Percentiles rank a stretch among this genome's conserved stretches.
These are phyloP conservation scores for Netelia virgata DNA, from an alignment of 2,888 invertebrate species.

Conservation along the genomic window DNA sequence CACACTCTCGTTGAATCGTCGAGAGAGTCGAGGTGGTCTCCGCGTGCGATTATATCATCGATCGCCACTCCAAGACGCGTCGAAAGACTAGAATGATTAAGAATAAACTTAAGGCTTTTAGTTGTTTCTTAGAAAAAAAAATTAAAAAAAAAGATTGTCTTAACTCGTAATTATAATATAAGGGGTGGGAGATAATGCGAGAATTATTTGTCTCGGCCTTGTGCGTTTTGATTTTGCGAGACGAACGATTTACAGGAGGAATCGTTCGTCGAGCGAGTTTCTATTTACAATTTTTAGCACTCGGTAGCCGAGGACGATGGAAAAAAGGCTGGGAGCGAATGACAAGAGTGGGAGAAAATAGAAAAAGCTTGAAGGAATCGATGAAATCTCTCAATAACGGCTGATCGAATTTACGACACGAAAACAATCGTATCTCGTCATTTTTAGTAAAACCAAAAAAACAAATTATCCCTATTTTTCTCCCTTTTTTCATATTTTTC, in stretches of 20 bases:
- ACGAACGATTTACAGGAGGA: conserved; percentile 30
- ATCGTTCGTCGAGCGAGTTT: conserved; percentile 44
- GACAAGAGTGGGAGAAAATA: conserved; percentile 13
- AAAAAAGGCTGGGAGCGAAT: conserved; percentile 16
- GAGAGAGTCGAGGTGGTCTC: conserved; percentile 64
- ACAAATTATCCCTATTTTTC: conserved; percentile 33
- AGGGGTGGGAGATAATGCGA: conserved; percentile 22
- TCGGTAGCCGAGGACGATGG: conserved; percentile 48
- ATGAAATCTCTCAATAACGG: conserved; percentile 50
- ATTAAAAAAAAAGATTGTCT: conserved; percentile 1
- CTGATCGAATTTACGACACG: conserved; percentile 37
- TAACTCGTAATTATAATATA: conserved; percentile 56
- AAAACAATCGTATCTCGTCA: conserved; percentile 37
- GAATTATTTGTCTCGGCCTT: conserved; percentile 53
- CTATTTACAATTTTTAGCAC: conserved; percentile 62
- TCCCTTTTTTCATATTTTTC: too few relatives aligned
- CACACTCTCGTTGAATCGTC: conserved; percentile 60
- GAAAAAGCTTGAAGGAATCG: conserved; percentile 32
- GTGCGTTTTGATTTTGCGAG: conserved; percentile 67
- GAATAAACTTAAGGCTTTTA: conserved; percentile 73
- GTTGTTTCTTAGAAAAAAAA: conserved; percentile 29
- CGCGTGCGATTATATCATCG: conserved; percentile 70
- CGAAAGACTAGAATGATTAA: conserved; percentile 84
- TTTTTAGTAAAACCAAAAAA: conserved; percentile 22
- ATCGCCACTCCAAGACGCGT: conserved; percentile 80